Conservation (phyloP, 1,140 invertebrate genomes). For the Psix sp. region DNA sequence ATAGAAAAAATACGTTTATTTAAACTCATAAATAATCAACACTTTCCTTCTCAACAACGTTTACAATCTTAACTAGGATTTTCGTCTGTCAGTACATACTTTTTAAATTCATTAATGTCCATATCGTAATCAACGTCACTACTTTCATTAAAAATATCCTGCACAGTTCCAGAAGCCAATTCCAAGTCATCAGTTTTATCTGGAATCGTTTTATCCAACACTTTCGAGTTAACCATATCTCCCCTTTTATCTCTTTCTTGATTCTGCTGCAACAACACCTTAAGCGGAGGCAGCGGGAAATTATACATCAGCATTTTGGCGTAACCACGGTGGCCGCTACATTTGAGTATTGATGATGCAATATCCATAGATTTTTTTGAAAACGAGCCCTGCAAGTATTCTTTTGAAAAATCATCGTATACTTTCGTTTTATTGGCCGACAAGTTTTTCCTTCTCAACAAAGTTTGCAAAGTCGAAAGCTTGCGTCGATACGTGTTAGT, state of each 20-base stretch:
- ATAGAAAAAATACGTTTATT: too few relatives aligned
- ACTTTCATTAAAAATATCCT: conserved; percentile 73
- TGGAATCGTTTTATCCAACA: too few relatives aligned
- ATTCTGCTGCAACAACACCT: conserved; percentile 17
- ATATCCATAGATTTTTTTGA: conserved; percentile 57
- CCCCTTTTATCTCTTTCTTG: conserved; percentile 17
- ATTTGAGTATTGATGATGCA: conserved; percentile 63
- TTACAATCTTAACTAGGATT: conserved; percentile 12
- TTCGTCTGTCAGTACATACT: conserved; percentile 29
- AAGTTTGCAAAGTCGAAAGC: conserved; percentile 67
- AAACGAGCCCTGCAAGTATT: conserved; percentile 55
- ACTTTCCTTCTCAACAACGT: background rate
- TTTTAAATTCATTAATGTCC: conserved; percentile 46
- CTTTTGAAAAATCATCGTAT: conserved; percentile 62
- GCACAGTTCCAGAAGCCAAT: conserved; percentile 69
- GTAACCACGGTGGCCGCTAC: conserved; percentile 64
- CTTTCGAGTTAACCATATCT: too few relatives aligned
- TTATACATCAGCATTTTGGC: conserved; percentile 64
- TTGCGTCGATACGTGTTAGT: conserved; percentile 68
- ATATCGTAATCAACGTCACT: conserved; percentile 66
- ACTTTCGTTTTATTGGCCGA: conserved; percentile 62
- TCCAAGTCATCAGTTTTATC: conserved; percentile 45
- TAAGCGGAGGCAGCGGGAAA: conserved; percentile 66
- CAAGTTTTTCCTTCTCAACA: conserved; percentile 62
- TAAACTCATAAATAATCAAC: too few relatives aligned